Percentiles rank a stretch among this genome's conserved stretches.
phyloP scores from a whole-genome alignment of 2,113 vertebrate species.

The Albula glossodonta region DNA sequence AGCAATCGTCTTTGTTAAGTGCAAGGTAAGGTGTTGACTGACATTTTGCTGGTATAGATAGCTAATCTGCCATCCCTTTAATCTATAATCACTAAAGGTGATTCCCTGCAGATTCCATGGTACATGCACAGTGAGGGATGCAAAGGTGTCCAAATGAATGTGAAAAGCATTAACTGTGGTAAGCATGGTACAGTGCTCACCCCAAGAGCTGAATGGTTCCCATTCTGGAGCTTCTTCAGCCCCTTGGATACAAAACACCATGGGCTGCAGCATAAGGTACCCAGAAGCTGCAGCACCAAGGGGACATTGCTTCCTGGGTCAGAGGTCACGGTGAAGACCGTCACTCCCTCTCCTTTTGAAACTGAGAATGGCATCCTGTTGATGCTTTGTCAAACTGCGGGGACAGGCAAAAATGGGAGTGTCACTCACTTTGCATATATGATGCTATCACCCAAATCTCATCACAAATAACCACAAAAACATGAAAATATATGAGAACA shows the following conservation, averaged over 20 bases:
- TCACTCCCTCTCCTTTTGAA: slow-evolving; percentile 50
- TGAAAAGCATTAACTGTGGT: background rate
- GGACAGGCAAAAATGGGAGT: background rate
- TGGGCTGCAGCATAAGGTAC: slow-evolving; percentile 58
- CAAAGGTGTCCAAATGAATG: background rate
- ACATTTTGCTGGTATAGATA: too few species aligned
- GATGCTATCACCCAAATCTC: background rate
- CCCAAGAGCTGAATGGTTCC: slow-evolving; percentile 50
- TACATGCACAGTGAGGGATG: background rate
- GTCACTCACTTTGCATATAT: background rate
- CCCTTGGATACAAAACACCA: slow-evolving; percentile 48
- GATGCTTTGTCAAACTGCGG: slow-evolving; percentile 13
- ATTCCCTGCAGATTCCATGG: background rate
- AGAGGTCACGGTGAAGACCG: slow-evolving; percentile 53
- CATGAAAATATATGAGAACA: too few species aligned
- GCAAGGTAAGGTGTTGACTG: too few species aligned
- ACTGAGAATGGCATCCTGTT: slow-evolving; percentile 57
- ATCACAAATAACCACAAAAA: too few species aligned
- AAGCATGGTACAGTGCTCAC: slow-evolving; percentile 44
- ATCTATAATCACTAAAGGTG: too few species aligned
- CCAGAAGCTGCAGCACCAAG: slow-evolving; percentile 57
- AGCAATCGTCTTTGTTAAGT: too few species aligned
- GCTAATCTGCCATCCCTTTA: too few species aligned
- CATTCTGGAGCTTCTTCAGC: slow-evolving; percentile 31
- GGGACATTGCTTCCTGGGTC: slow-evolving; percentile 52